These are phyloP conservation scores for Sander lucioperca DNA, from an alignment of 2,113 vertebrate species.

Conservation along the genomic window DNA sequence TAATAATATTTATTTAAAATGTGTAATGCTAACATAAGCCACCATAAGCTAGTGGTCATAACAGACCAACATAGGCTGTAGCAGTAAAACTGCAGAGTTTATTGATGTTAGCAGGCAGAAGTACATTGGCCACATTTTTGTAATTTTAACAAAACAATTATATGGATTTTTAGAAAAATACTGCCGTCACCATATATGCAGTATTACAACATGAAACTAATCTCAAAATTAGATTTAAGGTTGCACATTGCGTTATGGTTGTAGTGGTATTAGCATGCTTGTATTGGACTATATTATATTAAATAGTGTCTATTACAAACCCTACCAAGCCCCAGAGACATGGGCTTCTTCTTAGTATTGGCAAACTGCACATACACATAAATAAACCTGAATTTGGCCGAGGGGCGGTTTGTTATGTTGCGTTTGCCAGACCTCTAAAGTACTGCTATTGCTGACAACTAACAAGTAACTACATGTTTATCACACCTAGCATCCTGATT, in stretches of 20 bases:
- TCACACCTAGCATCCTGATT: conserved; percentile 1
- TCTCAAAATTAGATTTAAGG: not conserved
- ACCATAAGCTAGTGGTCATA: not conserved
- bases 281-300: not conserved
- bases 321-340: not conserved
- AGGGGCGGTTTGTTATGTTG: conserved; percentile 6
- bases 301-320: not conserved
- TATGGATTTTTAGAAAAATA: too few species aligned
- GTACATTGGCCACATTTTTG: too few species aligned
- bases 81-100: not conserved
- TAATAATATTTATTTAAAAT: too few species aligned
- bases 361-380: conserved; percentile 21
- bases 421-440: conserved; percentile 24
- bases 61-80: not conserved
- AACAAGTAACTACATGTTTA: conserved; percentile 43
- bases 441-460: conserved; percentile 32
- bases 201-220: too few species aligned
- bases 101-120: too few species aligned
- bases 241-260: not conserved
- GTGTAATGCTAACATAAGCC: too few species aligned
- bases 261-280: not conserved
- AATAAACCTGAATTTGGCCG: conserved; percentile 10
- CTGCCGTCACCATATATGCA: not conserved
- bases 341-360: not conserved
- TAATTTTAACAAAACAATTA: too few species aligned